These are phyloP conservation scores for Adelosebastes latens DNA, from an alignment of 2,797 vertebrate species.

Conservation along the genomic window DNA sequence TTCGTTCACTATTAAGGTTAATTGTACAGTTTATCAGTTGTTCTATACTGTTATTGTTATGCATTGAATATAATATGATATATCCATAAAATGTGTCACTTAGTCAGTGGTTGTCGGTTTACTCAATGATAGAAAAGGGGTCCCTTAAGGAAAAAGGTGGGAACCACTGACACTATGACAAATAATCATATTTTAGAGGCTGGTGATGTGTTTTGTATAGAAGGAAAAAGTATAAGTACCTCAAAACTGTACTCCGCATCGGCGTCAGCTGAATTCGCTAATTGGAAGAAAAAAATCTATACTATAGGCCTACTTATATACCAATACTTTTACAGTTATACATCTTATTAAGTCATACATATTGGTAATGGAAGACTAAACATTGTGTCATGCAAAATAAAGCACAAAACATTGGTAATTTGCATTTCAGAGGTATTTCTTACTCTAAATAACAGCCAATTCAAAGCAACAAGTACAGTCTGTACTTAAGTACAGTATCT, in stretches of 20 bases:
- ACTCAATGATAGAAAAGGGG: too few relatives aligned
- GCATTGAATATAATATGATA: too few relatives aligned
- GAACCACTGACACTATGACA: background rate
- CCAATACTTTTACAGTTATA: background rate
- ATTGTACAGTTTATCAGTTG: too few relatives aligned
- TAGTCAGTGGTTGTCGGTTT: too few relatives aligned
- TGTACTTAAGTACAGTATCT: background rate
- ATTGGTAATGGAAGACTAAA: background rate
- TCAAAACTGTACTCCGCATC: background rate
- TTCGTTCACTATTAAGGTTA: too few relatives aligned
- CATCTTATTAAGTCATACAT: background rate
- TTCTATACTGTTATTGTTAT: too few relatives aligned
- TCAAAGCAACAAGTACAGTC: background rate
- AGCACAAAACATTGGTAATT: background rate
- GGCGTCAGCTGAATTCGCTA: rapidly evolving
- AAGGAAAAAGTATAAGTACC: background rate
- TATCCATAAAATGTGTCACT: too few relatives aligned
- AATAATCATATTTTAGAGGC: background rate
- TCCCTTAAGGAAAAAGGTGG: too few relatives aligned
- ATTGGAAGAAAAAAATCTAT: background rate
- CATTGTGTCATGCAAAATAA: background rate
- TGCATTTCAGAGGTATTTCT: background rate
- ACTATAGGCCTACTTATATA: background rate
- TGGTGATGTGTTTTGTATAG: background rate
- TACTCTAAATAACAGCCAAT: background rate